Conservation (phyloP, 2,888 invertebrate species). For the Lydus trimaculatus region DNA sequence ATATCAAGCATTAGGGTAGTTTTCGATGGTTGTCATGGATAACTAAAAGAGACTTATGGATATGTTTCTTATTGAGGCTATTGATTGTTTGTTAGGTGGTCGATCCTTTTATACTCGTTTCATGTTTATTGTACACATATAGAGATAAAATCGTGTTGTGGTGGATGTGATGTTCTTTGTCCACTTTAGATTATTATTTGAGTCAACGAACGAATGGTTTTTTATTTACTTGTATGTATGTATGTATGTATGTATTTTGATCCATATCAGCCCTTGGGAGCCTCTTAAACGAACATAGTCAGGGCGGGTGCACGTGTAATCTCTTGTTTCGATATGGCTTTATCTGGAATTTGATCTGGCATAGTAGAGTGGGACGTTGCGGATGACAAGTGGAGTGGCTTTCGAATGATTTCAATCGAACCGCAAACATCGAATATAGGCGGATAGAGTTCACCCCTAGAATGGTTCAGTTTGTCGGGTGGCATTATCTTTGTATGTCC, state of each 20-base stretch:
- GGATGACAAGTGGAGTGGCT: slow-evolving; percentile 57
- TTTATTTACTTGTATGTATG: slow-evolving; percentile 17
- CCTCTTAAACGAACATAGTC: slow-evolving; percentile 30
- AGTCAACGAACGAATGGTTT: slow-evolving; percentile 28
- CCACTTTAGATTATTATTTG: slow-evolving; percentile 36
- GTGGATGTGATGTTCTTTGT: slow-evolving; percentile 19
- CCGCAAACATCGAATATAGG: slow-evolving; percentile 51
- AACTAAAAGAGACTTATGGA: slow-evolving; percentile 5
- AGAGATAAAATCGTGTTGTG: slow-evolving; percentile 5
- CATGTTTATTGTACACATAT: not conserved
- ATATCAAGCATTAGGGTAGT: slow-evolving; percentile 34
- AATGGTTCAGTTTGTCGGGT: slow-evolving; percentile 44
- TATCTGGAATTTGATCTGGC: slow-evolving; percentile 53
- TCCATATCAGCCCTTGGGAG: slow-evolving; percentile 37
- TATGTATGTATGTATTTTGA: slow-evolving; percentile 32
- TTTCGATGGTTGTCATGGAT: slow-evolving; percentile 12
- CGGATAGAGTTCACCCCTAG: slow-evolving; percentile 39
- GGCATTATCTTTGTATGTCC: slow-evolving; percentile 52
- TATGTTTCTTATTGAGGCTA: slow-evolving; percentile 2
- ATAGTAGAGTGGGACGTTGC: slow-evolving; percentile 40
- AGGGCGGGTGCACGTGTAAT: slow-evolving; percentile 49
- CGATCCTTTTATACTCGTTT: not conserved
- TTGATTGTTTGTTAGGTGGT: not conserved
- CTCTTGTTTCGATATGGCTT: slow-evolving; percentile 55
- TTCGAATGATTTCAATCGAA: slow-evolving; percentile 58